Evolutionary conservation across 2,888 invertebrate genomes (phyloP), one percentile per base, ranked within the genome.

Genomic region (Leucania comma): DNA sequence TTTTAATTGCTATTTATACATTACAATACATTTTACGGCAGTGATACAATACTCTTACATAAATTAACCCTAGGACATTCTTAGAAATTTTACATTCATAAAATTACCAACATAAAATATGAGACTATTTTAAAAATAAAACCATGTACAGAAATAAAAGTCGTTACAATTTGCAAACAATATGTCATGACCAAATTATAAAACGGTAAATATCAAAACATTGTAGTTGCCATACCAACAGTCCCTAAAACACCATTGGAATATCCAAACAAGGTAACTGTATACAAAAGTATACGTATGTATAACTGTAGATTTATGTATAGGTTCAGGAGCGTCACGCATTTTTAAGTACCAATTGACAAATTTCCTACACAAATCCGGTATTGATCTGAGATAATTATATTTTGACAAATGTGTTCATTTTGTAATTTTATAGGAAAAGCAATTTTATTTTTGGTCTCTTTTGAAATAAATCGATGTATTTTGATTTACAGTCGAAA

Each of bases 21-120:
- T 74, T 80, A 80, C 74, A 83, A 72, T 81, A 81, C 51, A 81
- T 74, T 68, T 77, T 58, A 70, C 29, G 83, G 83, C 83, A 84
- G 83, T 84, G 82, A 72, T 75, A 69, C n/a, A 67, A 73, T 32
- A 63, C 32, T 54, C 58, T 64, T 68, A 64, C n/a, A 59, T 46
- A 54, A 51, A 51, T 53, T 68, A 72, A 68, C 3, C 46, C 29
- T 77, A 70, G 14, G 46, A 64, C 22, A 73, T 65, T 62, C 32
- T 69, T 63, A 56, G 17, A 46, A 68, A 74, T 61, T 73, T 68
- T 68, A 59, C n/a, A 6, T 35, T 20, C 20, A 0, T 26, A 42
- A n/a, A 29, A 32, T n/a, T 17, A 42, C 1, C 17, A 48, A 17
- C 22, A 35, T 2, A 3, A 32, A 50, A 29, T 1, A 17, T 8